A percentile compares a stretch with the other conserved stretches of the same genome.
These are phyloP conservation scores for Euschistus heros DNA, from an alignment of 1,140 invertebrate species.

Conservation along the genomic window DNA sequence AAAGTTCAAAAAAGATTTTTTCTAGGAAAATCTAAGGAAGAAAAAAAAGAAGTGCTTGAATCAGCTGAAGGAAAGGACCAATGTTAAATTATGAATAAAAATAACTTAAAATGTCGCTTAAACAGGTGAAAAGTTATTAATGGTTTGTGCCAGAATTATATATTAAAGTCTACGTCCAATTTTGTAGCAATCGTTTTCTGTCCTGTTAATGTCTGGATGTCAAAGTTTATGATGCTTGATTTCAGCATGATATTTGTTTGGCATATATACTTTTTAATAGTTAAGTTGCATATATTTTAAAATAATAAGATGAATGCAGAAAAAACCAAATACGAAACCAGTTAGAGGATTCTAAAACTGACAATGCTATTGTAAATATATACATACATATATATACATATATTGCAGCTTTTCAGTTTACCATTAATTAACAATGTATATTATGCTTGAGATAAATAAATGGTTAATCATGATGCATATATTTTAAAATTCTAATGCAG, in stretches of 20 bases:
- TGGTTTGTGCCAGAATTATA: not conserved
- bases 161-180: conserved; percentile 1
- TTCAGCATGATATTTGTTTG: conserved; percentile 4
- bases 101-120: not conserved
- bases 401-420: not conserved
- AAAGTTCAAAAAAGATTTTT: conserved; percentile 9
- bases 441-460: too few relatives aligned
- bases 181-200: conserved; percentile 5
- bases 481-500: too few relatives aligned
- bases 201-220: conserved; percentile 13
- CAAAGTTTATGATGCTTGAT: not conserved
- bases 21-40: not conserved
- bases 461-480: too few relatives aligned
- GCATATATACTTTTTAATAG: too few relatives aligned
- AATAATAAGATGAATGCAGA: not conserved
- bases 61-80: not conserved
- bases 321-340: not conserved
- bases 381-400: not conserved
- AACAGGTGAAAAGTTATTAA: conserved; percentile 5
- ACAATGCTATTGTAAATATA: not conserved
- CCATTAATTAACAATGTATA: not conserved
- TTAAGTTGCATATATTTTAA: too few relatives aligned
- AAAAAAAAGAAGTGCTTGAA: not conserved
- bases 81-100: not conserved
- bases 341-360: not conserved